Evolutionary conservation across 2,888 invertebrate species (phyloP), one percentile per base, ranked within the genome.

Genomic region (Ariolimax columbianus): DNA sequence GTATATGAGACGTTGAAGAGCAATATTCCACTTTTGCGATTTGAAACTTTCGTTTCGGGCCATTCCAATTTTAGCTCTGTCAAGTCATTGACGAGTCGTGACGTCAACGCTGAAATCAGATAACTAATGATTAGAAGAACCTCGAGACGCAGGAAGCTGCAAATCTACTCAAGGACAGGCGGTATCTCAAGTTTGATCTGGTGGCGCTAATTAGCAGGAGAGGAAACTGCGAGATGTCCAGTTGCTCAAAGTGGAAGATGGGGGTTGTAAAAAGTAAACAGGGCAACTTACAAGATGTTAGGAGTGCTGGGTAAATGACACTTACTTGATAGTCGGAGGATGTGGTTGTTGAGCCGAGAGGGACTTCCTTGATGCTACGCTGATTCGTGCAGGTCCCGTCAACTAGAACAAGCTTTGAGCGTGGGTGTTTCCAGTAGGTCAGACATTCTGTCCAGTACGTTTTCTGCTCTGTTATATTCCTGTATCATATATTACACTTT

Each of bases 171-270:
- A 36, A 38, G 26, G 77, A 59, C 63, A 40, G 77, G 14, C 38
- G n/a, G 11, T 40, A 78, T 78, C 77, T 63, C 3, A 78, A 78
- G 77, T 78, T 26, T 59, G 40, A 78, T 78, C 77, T 78, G 7
- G n/a, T n/a, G 17, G 0, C 59, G 40, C 77, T 78, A 78, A 78
- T 78, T 59, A 78, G 38, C 75, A 47, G 51, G 1, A 33, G 33
- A 30, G 75, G 75, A 75, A 75, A 51, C 51, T 2, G 3, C 11
- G 9, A 75, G 75, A 75, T 51, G 75, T 19, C 47, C 47, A 51
- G 30, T 19, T 75, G 47, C 75, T 51, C 19, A 75, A 75, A 75
- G 51, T 75, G 75, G 51, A 51, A 23, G 51, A 47, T 33, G 51
- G 17, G 30, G 51, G 75, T 36, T 75, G 51, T 75, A 75, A 75